phyloP scores from a whole-genome alignment of 2,888 invertebrate species.

The Microctonus brassicae region DNA sequence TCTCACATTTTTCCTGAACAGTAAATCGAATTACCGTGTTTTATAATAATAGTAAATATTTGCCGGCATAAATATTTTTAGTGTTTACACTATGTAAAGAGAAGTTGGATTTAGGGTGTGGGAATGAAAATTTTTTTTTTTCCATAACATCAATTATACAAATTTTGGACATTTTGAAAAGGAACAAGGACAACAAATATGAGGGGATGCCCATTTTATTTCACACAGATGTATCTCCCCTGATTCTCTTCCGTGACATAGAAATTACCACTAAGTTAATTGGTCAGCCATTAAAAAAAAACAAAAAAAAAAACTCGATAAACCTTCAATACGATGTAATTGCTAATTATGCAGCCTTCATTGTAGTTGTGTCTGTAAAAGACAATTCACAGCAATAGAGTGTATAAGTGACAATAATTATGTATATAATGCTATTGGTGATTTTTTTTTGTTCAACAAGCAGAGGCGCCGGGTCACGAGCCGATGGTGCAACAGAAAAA shows the following conservation, averaged over 20 bases:
- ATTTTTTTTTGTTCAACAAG: conserved; percentile 2
- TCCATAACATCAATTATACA: conserved; percentile 11
- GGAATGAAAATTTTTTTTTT: conserved; percentile 19
- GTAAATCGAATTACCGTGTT: conserved; percentile 53
- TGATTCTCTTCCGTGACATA: background rate
- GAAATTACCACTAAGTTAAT: background rate
- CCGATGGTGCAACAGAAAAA: conserved; percentile 24
- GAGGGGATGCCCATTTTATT: conserved; percentile 25
- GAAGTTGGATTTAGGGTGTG: conserved; percentile 36
- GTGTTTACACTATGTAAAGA: conserved; percentile 49
- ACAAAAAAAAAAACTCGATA: background rate
- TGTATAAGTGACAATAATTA: background rate
- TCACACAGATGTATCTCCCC: conserved; percentile 2
- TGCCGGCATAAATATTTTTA: conserved; percentile 51
- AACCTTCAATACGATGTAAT: background rate
- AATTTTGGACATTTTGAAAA: conserved; percentile 26
- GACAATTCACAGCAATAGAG: background rate
- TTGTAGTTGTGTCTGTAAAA: conserved; percentile 22
- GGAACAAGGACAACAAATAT: conserved; percentile 32
- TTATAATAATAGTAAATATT: conserved; percentile 49
- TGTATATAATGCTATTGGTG: conserved; percentile 2
- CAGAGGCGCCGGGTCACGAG: conserved; percentile 27
- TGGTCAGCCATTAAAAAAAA: background rate
- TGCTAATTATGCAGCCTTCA: background rate
- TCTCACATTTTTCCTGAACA: conserved; percentile 44